Evolutionary conservation across 64 coral and sea anemone genomes (phyloP), one percentile per base, ranked within the genome.

Genomic region (Catalaphyllia jardinei): DNA sequence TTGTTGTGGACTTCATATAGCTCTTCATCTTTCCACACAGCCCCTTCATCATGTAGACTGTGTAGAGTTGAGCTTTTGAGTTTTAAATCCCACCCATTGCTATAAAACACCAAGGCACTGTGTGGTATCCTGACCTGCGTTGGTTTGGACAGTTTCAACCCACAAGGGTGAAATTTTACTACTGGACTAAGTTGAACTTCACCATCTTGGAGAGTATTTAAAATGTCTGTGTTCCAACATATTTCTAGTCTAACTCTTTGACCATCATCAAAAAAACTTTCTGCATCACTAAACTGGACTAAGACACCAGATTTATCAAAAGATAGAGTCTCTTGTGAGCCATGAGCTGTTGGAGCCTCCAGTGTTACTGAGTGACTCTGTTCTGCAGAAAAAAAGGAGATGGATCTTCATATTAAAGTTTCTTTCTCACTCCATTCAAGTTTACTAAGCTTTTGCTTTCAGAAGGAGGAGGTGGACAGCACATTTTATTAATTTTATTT

Each of bases 151-250:
- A 71, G 35, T n/a, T 79, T 31, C 22, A 17, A n/a, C 2, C 28
- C 83, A 71, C 49, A 39, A 31, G 82, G 60, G 35, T 87, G 75
- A 79, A 92, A 71, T 67, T 80, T 76, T 25, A 92, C 87, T 1
- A 80, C 24, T 18, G 90, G 90, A 54, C 90, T 92, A 22, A 92
- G 90, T 33, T 71, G 72, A 20, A 92, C 72, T 79, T 92, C 83
- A 63, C 52, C 38, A 39, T 51, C 10, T 72, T 60, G 27, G 6
- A 67, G 59, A 28, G 79, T 8, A 19, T 19, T 72, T 18, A 78
- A 6, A 59, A 62, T 11, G 46, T 39, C 12, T 71, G 15, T 69
- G 51, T 30, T 50, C 75, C 90, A 80, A 20, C 83, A 78, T 60
- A 50, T 38, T 57, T 51, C 18, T 57, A 51, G 20, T 67, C 24